Evolutionary conservation across 2,113 vertebrate species (phyloP).

Genomic region (Thermophis baileyi): DNA sequence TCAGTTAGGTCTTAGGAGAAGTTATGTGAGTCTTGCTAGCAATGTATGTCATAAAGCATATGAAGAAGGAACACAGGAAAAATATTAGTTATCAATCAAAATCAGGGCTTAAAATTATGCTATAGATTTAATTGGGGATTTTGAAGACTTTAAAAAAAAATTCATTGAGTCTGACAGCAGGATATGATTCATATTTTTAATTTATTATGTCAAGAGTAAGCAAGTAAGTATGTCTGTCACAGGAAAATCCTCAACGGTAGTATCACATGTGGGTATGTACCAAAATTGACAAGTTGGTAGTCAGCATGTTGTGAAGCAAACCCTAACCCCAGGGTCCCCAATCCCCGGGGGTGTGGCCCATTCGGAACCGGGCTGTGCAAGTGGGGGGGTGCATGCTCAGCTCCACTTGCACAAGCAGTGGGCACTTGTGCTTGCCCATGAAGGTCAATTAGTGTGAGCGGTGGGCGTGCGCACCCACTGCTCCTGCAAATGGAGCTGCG

Average conservation of each 20-base stretch:
- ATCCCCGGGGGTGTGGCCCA: background rate
- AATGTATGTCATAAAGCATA: constrained; percentile 7
- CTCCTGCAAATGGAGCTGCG: background rate
- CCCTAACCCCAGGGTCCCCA: background rate
- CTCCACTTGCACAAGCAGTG: background rate
- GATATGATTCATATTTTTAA: background rate
- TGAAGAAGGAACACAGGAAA: constrained; percentile 7
- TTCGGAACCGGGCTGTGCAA: background rate
- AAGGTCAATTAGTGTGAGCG: background rate
- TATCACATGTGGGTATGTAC: background rate
- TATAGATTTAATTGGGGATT: background rate
- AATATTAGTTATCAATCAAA: background rate
- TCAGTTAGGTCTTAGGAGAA: constrained; percentile 35
- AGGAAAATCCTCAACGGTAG: background rate
- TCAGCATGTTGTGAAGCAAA: background rate
- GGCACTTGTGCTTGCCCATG: background rate
- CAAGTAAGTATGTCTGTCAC: background rate
- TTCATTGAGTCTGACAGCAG: background rate
- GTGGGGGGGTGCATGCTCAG: background rate
- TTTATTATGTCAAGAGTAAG: background rate
- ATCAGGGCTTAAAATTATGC: background rate
- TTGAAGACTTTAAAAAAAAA: background rate
- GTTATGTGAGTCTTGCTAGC: constrained; percentile 29
- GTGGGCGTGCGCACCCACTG: background rate
- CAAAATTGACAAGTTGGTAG: background rate